Evolutionary conservation across 2,888 invertebrate genomes (phyloP).

Genomic region (Calephelis perditalis): DNA sequence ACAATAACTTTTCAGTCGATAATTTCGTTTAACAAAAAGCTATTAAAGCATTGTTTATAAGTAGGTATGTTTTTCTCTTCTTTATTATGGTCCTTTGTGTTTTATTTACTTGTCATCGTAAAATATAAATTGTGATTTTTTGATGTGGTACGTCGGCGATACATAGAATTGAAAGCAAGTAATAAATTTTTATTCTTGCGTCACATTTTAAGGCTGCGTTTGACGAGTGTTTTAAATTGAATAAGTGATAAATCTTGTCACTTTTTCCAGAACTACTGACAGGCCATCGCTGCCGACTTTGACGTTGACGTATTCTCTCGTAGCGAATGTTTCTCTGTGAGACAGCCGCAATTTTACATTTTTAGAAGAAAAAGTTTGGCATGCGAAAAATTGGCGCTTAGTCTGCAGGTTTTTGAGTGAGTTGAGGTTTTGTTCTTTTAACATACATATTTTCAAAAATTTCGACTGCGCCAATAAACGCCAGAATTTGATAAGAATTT

Average conservation of each 20-base stretch:
- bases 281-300: conserved; percentile 33
- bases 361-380: conserved; percentile 11
- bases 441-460: no score
- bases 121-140: no score
- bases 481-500: no score
- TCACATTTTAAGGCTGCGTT: conserved; percentile 29
- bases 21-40: no score
- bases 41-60: no score
- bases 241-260: conserved; percentile 64
- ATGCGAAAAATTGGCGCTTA: conserved; percentile 11
- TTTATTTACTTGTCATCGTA: no score
- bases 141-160: conserved; percentile 1
- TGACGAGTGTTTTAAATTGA: conserved; percentile 55
- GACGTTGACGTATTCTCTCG: conserved; percentile 24
- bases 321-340: conserved; percentile 6
- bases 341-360: conserved; percentile 9
- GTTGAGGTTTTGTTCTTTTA: background rate
- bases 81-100: no score
- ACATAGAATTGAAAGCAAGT: background rate
- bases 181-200: conserved; percentile 26
- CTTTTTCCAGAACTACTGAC: conserved; percentile 48
- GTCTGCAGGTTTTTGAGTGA: conserved; percentile 4
- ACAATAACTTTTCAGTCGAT: no score
- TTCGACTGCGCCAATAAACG: no score
- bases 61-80: no score